Evolutionary conservation across 2,888 invertebrate genomes (phyloP).

Genomic region (Galeruca laticollis): DNA sequence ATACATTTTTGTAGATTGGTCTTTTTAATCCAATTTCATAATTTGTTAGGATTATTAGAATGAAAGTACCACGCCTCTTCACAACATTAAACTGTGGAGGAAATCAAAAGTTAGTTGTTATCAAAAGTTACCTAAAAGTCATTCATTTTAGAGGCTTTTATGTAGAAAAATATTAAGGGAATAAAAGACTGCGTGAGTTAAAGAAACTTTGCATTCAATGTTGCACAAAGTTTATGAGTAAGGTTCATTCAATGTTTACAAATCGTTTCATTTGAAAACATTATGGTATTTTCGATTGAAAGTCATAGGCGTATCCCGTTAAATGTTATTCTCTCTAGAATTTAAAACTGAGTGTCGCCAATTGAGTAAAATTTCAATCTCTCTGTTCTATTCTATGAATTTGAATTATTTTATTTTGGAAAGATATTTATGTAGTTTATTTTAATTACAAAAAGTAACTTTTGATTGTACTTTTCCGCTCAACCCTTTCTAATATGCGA

Average conservation of each 20-base stretch:
- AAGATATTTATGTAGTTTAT: too few relatives aligned
- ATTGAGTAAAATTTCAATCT: too few relatives aligned
- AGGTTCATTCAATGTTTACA: slow-evolving; percentile 36
- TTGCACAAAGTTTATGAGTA: slow-evolving; percentile 21
- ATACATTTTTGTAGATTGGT: neutral
- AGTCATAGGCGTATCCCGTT: neutral
- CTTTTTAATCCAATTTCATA: neutral
- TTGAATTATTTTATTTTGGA: too few relatives aligned
- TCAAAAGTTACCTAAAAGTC: neutral
- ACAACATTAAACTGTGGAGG: neutral
- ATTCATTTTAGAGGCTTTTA: neutral
- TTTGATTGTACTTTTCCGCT: too few relatives aligned
- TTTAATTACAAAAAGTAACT: too few relatives aligned
- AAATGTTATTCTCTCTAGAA: too few relatives aligned
- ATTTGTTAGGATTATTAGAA: neutral
- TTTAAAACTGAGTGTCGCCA: too few relatives aligned
- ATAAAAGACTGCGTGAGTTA: slow-evolving; percentile 1
- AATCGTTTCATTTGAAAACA: slow-evolving; percentile 32
- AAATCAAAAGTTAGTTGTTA: neutral
- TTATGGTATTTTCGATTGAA: slow-evolving; percentile 17
- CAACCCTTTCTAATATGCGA: too few relatives aligned
- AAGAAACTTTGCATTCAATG: slow-evolving; percentile 11
- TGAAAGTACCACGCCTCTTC: neutral
- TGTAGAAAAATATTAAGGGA: slow-evolving; percentile 6
- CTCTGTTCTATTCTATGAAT: too few relatives aligned